A percentile compares a stretch with the other conserved stretches of the same genome.
These are phyloP conservation scores for Eonycteris spelaea DNA, from an alignment of 2,113 vertebrate species.

Conservation along the genomic window DNA sequence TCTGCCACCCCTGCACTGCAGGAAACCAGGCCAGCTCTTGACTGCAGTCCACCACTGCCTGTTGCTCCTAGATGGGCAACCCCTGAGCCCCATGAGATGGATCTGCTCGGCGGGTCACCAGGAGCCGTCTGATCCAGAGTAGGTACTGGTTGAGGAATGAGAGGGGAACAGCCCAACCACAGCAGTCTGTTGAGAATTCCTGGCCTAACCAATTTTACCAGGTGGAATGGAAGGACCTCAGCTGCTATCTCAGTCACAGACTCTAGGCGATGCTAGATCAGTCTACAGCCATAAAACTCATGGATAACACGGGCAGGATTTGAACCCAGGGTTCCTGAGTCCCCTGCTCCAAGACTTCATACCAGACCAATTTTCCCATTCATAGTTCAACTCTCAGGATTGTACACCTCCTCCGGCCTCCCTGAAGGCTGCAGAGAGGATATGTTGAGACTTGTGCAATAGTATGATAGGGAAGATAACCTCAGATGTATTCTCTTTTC, in stretches of 20 bases:
- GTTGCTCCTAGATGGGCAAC: neutral
- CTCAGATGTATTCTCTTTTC: neutral
- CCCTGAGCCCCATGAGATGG: neutral
- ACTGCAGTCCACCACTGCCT: neutral
- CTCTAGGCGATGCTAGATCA: neutral
- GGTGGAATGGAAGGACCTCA: neutral
- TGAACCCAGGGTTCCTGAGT: accelerated
- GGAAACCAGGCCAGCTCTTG: neutral
- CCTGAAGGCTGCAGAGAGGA: neutral
- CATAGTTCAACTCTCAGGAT: neutral
- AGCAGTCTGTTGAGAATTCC: neutral
- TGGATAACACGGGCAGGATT: neutral
- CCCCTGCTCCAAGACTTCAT: neutral
- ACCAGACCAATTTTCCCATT: neutral
- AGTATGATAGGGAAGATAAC: neutral
- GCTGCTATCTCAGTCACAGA: neutral
- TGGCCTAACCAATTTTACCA: neutral
- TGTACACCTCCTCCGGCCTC: neutral
- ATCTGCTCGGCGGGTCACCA: neutral
- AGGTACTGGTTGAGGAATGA: neutral
- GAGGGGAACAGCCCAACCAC: neutral
- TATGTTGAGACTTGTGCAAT: neutral
- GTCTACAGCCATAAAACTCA: neutral
- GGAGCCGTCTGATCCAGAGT: neutral
- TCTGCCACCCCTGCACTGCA: neutral